Conservation (phyloP, 2,797 vertebrate genomes). For the Propithecus deckenii region DNA sequence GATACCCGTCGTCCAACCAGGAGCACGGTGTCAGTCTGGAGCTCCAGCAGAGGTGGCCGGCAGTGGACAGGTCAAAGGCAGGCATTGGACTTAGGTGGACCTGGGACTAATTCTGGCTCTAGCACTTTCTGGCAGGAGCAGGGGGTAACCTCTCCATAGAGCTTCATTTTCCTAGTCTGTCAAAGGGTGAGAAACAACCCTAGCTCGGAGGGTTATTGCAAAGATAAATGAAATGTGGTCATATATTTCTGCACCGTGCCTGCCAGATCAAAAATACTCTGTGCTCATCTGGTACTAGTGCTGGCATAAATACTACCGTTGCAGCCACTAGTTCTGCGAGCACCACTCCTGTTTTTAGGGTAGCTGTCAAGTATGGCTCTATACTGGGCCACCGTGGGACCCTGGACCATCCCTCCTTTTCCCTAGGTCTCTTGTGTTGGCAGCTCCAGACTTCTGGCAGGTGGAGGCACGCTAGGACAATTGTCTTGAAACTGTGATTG, state of each 20-base stretch:
- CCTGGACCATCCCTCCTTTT: background rate
- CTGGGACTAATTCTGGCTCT: background rate
- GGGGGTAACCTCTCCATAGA: background rate
- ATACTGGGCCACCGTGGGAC: background rate
- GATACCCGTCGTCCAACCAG: background rate
- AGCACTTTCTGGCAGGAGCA: background rate
- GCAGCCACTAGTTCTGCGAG: background rate
- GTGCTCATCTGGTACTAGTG: fast-evolving
- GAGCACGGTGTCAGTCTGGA: background rate
- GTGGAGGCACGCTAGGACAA: background rate
- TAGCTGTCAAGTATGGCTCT: background rate
- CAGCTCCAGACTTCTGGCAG: background rate
- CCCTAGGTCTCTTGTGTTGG: background rate
- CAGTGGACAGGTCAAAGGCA: background rate
- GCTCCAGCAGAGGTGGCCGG: background rate
- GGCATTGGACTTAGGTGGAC: background rate
- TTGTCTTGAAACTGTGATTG: background rate
- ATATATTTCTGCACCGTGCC: fast-evolving
- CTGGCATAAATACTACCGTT: fast-evolving
- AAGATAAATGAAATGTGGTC: background rate
- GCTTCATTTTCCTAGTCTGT: background rate
- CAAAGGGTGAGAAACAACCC: background rate
- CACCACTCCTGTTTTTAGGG: background rate
- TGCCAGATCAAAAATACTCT: background rate
- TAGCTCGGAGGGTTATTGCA: background rate